These are phyloP conservation scores for Phaonia tiefii DNA, from an alignment of 2,888 invertebrate species.

Conservation along the genomic window DNA sequence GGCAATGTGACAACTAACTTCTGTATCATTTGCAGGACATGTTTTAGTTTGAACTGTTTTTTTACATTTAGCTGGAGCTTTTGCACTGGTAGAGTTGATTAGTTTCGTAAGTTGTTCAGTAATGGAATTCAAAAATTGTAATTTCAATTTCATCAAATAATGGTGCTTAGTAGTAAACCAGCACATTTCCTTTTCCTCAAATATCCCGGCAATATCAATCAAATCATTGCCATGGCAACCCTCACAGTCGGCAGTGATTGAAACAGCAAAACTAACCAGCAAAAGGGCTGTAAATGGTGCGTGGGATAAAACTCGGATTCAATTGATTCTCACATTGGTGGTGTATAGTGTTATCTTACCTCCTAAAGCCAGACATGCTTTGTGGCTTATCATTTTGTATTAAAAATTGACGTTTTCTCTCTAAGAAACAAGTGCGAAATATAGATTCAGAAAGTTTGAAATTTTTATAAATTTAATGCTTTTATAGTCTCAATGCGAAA, in stretches of 20 bases:
- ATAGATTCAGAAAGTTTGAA: too few species aligned
- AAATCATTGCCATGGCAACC: neutral
- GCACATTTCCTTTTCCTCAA: neutral
- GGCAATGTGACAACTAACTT: neutral
- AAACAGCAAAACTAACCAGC: too few species aligned
- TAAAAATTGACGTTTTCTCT: too few species aligned
- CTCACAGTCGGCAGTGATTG: neutral
- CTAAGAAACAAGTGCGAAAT: too few species aligned
- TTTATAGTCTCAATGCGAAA: too few species aligned
- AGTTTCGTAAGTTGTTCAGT: neutral
- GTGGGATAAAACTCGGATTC: too few species aligned
- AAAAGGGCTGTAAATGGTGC: too few species aligned
- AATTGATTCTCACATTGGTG: too few species aligned
- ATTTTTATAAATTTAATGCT: too few species aligned
- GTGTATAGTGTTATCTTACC: too few species aligned
- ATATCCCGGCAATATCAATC: neutral
- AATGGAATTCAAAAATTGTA: neutral
- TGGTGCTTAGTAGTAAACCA: neutral
- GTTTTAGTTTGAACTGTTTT: neutral
- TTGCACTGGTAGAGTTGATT: neutral
- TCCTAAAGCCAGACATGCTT: too few species aligned
- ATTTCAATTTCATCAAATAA: neutral
- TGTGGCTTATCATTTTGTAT: too few species aligned
- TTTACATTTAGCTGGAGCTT: neutral
- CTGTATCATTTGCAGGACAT: neutral